Evolutionary conservation across 2,113 vertebrate species (phyloP).

Genomic region (Equus quagga): DNA sequence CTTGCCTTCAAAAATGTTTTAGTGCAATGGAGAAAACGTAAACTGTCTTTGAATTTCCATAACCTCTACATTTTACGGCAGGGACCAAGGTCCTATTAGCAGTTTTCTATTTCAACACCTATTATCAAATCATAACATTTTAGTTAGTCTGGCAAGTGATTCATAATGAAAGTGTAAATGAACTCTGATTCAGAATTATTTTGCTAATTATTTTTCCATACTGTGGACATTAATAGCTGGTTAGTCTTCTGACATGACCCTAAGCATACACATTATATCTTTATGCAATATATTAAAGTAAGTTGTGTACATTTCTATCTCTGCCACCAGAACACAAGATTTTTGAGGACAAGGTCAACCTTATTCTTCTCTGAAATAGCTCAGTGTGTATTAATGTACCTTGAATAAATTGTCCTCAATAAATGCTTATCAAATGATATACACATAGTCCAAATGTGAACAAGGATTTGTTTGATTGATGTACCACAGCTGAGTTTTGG

Average conservation of each 20-base stretch:
- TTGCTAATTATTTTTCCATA: slow-evolving; percentile 61
- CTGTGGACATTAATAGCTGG: slow-evolving; percentile 36
- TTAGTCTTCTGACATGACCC: slow-evolving; percentile 38
- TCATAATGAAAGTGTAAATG: slow-evolving; percentile 60
- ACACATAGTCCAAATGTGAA: background rate
- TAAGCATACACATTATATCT: background rate
- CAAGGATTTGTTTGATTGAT: background rate
- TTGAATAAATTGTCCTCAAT: slow-evolving; percentile 3
- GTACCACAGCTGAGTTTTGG: background rate
- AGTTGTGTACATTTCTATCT: background rate
- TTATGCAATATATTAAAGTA: background rate
- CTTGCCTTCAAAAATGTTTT: slow-evolving; percentile 61
- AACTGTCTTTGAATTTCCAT: slow-evolving; percentile 70
- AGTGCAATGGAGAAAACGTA: slow-evolving; percentile 50
- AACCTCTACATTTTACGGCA: slow-evolving; percentile 70
- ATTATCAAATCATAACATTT: slow-evolving; percentile 79
- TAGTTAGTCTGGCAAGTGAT: slow-evolving; percentile 69
- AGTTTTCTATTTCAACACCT: slow-evolving; percentile 77
- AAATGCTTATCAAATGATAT: background rate
- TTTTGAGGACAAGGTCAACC: background rate
- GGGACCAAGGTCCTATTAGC: slow-evolving; percentile 61
- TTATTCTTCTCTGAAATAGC: slow-evolving; percentile 45
- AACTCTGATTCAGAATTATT: slow-evolving; percentile 59
- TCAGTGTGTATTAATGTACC: background rate
- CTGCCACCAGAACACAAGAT: background rate